Evolutionary conservation across 2,113 vertebrate genomes (phyloP).

Genomic region (Lycaon pictus): DNA sequence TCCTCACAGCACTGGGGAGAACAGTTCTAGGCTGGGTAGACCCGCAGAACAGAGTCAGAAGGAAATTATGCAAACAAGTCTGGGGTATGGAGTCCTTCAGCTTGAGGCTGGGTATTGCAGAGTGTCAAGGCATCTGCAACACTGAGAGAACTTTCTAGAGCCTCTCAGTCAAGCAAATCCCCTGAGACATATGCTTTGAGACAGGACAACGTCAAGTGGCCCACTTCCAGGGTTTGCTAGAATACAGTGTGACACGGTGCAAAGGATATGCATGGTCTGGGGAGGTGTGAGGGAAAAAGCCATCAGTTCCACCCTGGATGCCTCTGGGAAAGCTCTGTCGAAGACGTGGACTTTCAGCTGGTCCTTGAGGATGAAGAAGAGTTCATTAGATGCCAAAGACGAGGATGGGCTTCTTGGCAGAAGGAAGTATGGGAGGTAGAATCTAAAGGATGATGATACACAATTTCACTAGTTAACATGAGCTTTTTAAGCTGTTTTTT

Average conservation of each 20-base stretch:
- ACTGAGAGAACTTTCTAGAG: background rate
- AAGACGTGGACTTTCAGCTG: background rate
- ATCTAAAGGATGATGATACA: background rate
- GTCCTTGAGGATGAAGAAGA: background rate
- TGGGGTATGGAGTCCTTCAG: background rate
- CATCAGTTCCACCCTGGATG: rapidly evolving
- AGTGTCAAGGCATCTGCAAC: too few relatives aligned
- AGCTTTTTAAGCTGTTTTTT: conserved; percentile 46
- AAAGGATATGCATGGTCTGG: background rate
- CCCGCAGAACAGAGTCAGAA: background rate
- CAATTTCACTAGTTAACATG: background rate
- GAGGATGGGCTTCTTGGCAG: background rate
- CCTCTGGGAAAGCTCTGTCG: background rate
- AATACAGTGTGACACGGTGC: too few relatives aligned
- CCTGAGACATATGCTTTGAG: background rate
- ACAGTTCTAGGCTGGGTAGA: rapidly evolving
- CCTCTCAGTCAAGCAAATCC: background rate
- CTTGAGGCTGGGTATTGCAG: background rate
- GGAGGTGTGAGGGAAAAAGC: background rate
- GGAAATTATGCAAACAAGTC: background rate
- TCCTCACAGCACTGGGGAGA: background rate
- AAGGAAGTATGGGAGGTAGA: background rate
- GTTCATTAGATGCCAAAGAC: rapidly evolving
- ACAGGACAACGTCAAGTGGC: background rate
- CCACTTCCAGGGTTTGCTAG: rapidly evolving